phyloP scores from a whole-genome alignment of 2,888 invertebrate species.

The Apotomis turbidana region DNA sequence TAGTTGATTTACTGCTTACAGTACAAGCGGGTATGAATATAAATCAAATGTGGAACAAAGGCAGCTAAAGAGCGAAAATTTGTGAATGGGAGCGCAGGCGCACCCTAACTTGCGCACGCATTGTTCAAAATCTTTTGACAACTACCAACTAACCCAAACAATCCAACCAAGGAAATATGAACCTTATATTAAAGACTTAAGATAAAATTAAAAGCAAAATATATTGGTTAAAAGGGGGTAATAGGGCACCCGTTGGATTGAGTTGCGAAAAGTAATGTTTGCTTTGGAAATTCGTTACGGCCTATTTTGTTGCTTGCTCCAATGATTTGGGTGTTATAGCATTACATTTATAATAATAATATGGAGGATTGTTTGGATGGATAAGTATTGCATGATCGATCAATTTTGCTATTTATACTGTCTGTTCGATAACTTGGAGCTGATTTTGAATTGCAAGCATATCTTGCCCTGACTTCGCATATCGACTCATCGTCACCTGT shows the following conservation, averaged over 20 bases:
- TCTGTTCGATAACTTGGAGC: no score
- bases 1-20: conserved; percentile 79
- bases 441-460: no score
- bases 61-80: conserved; percentile 81
- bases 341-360: conserved; percentile 44
- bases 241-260: conserved; percentile 75
- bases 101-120: conserved; percentile 70
- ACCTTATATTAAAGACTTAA: conserved; percentile 46
- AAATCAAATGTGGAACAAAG: conserved; percentile 82
- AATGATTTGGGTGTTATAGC: conserved; percentile 69
- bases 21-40: conserved; percentile 81
- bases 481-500: no score
- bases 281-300: conserved; percentile 82
- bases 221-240: conserved; percentile 37
- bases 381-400: neutral
- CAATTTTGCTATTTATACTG: no score
- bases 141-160: conserved; percentile 46
- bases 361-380: neutral
- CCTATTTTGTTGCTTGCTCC: conserved; percentile 70
- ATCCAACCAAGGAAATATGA: conserved; percentile 42
- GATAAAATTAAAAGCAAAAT: conserved; percentile 9
- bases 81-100: conserved; percentile 74
- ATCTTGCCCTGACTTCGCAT: no score
- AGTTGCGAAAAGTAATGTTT: conserved; percentile 79
- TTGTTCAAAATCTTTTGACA: conserved; percentile 64